phyloP scores from a whole-genome alignment of 2,888 invertebrate species.

The Tenthredo mesomela region DNA sequence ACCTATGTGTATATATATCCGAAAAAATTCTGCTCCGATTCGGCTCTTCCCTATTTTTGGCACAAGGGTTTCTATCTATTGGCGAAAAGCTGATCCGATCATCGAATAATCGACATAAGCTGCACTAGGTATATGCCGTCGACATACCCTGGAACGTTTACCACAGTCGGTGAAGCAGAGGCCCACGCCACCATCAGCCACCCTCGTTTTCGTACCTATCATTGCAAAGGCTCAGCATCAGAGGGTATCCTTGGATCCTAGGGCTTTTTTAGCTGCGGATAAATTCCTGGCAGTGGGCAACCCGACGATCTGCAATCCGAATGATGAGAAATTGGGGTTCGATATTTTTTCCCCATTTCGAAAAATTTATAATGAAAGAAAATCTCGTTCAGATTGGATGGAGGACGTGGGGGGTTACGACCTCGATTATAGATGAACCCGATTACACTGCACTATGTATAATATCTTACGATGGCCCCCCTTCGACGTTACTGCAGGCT shows the following conservation, averaged over 20 bases:
- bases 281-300: not conserved
- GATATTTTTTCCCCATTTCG: not conserved
- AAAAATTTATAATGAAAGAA: not conserved
- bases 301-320: not conserved
- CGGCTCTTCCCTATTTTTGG: not conserved
- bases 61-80: conserved; percentile 32
- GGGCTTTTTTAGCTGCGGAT: not conserved
- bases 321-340: too few species aligned
- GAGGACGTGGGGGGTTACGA: not conserved
- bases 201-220: not conserved
- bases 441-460: not conserved
- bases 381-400: too few species aligned
- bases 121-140: not conserved
- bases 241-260: not conserved
- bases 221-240: not conserved
- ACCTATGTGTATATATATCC: not conserved
- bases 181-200: not conserved
- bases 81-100: not conserved
- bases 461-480: not conserved
- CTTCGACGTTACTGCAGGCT: not conserved
- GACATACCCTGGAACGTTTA: not conserved
- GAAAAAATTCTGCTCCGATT: not conserved
- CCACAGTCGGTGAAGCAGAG: conserved; percentile 11
- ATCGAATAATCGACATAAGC: not conserved
- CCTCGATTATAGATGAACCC: not conserved